A percentile compares a stretch with the other conserved stretches of the same genome.
Conservation (phyloP, 2,113 vertebrate genomes). For the Leptocoma aspasia region DNA sequence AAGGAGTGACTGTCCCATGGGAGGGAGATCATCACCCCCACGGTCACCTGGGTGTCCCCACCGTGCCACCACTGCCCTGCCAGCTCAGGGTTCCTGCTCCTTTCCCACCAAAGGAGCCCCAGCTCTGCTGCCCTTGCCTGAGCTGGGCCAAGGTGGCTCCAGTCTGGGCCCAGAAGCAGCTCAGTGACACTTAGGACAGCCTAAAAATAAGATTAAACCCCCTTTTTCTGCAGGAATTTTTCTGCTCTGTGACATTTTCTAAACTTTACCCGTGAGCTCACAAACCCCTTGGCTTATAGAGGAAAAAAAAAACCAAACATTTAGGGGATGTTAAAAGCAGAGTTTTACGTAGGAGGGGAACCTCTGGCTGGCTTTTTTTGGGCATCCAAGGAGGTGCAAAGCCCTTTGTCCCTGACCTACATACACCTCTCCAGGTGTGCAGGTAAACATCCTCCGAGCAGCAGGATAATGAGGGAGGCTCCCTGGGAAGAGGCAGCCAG, state of each 20-base stretch:
- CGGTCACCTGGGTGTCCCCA: neutral
- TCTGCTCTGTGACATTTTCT: rapidly evolving
- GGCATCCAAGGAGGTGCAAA: neutral
- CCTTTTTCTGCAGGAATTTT: neutral
- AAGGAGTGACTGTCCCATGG: no score
- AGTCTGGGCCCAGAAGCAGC: neutral
- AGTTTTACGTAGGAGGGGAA: rapidly evolving
- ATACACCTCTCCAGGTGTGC: neutral
- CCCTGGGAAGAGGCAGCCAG: neutral
- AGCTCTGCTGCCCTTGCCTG: neutral
- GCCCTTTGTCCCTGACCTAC: neutral
- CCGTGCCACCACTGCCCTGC: neutral
- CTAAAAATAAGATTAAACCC: neutral
- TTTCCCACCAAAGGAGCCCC: no score
- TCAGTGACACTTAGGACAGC: neutral
- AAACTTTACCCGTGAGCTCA: rapidly evolving
- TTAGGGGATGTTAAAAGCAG: neutral
- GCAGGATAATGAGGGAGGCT: neutral
- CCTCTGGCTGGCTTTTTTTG: no score
- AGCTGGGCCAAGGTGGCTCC: neutral
- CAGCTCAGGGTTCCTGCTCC: neutral
- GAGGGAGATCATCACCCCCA: no score
- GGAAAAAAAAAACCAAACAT: no score
- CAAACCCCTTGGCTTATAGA: rapidly evolving
- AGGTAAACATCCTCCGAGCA: neutral